These are phyloP conservation scores for Caenorhabditis brenneri DNA, from an alignment of 1,140 invertebrate species.

Conservation along the genomic window DNA sequence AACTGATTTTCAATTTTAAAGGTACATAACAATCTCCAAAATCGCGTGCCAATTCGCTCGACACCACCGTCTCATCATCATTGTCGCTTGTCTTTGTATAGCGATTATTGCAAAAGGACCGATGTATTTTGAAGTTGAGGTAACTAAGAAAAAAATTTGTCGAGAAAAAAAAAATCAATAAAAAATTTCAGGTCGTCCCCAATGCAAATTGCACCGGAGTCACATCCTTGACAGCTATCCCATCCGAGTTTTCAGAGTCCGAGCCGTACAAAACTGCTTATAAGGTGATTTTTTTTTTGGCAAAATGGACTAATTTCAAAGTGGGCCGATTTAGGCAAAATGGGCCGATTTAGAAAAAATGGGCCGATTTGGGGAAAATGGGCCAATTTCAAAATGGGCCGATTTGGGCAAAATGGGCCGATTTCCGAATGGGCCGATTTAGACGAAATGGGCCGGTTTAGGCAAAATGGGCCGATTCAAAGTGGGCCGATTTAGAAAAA, in stretches of 20 bases:
- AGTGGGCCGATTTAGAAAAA: no score
- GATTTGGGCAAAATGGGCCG: no score
- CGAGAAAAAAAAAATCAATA: neutral
- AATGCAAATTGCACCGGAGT: conserved; percentile 68
- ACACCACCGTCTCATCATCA: conserved; percentile 54
- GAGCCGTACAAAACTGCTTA: conserved; percentile 66
- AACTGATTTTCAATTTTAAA: neutral
- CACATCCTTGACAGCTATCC: conserved; percentile 53
- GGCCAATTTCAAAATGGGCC: no score
- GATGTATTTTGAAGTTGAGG: conserved; percentile 65
- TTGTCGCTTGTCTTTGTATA: conserved; percentile 55
- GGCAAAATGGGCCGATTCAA: no score
- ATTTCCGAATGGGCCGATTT: no score
- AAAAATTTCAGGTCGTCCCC: conserved; percentile 62
- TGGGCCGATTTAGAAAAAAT: no score
- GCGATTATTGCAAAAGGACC: conserved; percentile 63
- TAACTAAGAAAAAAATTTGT: conserved; percentile 27
- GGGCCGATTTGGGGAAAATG: no score
- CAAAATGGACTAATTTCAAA: no score
- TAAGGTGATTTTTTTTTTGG: conserved; percentile 49
- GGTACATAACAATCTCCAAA: conserved; percentile 65
- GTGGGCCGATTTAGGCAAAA: no score
- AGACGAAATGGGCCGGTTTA: no score
- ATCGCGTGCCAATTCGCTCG: conserved; percentile 59
- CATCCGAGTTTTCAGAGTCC: conserved; percentile 57